Conservation (phyloP, 2,888 invertebrate species). For the Pachymerium ferrugineum region DNA sequence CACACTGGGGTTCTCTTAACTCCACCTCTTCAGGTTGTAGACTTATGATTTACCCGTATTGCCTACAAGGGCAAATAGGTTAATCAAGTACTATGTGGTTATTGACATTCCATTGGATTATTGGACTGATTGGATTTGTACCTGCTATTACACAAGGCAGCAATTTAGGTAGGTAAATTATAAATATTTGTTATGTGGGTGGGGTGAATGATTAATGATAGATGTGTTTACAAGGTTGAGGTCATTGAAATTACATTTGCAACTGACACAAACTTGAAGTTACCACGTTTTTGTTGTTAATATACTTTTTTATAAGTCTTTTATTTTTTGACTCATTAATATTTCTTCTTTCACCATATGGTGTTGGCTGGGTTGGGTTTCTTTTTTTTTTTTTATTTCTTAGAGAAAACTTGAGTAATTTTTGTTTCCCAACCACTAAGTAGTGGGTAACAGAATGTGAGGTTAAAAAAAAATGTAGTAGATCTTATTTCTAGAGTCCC, state of each 20-base stretch:
- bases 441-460: no score
- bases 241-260: neutral
- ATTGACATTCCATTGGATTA: neutral
- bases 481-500: constrained; percentile 1
- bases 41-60: constrained; percentile 13
- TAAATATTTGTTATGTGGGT: neutral
- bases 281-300: neutral
- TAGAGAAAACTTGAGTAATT: no score
- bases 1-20: neutral
- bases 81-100: neutral
- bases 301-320: neutral
- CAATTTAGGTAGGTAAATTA: constrained; percentile 9
- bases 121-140: neutral
- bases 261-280: neutral
- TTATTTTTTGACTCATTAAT: neutral
- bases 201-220: neutral
- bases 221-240: neutral
- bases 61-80: neutral
- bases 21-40: neutral
- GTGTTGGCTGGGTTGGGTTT: neutral
- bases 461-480: neutral
- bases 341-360: neutral
- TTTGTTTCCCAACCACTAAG: no score
- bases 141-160: neutral
- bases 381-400: neutral